A percentile compares a stretch with the other conserved stretches of the same genome.
Conservation (phyloP, 1,140 invertebrate species). For the Hyles euphorbiae region DNA sequence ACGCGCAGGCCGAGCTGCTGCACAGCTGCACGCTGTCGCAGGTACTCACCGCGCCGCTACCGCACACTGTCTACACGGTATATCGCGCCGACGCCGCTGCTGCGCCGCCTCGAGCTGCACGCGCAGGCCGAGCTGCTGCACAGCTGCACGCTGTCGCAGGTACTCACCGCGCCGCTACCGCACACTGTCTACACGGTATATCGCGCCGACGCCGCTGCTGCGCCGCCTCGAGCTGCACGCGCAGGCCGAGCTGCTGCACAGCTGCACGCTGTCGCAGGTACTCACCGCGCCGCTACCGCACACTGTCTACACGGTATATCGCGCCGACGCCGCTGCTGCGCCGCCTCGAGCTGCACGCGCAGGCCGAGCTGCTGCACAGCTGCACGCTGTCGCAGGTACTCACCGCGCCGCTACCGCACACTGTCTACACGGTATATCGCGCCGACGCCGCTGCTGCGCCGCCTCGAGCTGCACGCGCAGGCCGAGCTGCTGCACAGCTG, state of each 20-base stretch:
- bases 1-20: constrained; percentile 83
- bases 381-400: constrained; percentile 84
- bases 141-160: constrained; percentile 84
- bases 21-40: constrained; percentile 85
- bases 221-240: constrained; percentile 81
- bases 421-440: constrained; percentile 44
- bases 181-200: too few species aligned
- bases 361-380: constrained; percentile 83
- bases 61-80: too few species aligned
- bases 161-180: constrained; percentile 32
- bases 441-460: constrained; percentile 77
- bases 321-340: constrained; percentile 79
- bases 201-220: constrained; percentile 78
- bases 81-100: constrained; percentile 77
- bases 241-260: constrained; percentile 84
- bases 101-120: constrained; percentile 80
- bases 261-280: constrained; percentile 85
- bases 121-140: constrained; percentile 85
- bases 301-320: too few species aligned
- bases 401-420: background rate
- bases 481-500: constrained; percentile 84
- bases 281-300: background rate
- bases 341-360: constrained; percentile 81
- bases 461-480: constrained; percentile 83
- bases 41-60: constrained; percentile 58